Percentiles rank a stretch among this genome's conserved stretches.
These are phyloP conservation scores for Bombyx huttoni DNA, from an alignment of 2,888 invertebrate species.

Conservation along the genomic window DNA sequence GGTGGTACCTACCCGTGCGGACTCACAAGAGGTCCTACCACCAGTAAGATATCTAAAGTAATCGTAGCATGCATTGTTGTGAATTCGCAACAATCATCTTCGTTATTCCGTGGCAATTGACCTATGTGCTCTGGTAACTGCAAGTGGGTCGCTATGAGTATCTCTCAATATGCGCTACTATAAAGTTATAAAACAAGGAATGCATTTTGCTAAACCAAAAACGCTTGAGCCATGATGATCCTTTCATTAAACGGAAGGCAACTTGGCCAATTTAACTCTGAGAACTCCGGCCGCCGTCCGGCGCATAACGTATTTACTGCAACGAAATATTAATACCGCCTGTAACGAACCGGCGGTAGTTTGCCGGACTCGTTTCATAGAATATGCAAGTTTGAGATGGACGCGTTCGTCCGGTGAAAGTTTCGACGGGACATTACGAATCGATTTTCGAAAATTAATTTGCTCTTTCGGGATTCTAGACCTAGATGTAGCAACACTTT, in stretches of 20 bases:
- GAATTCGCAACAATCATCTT: too few relatives aligned
- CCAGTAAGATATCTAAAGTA: too few relatives aligned
- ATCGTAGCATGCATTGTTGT: too few relatives aligned
- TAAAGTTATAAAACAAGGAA: too few relatives aligned
- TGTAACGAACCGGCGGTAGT: constrained; percentile 58
- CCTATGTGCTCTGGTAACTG: too few relatives aligned
- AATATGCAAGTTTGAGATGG: constrained; percentile 21
- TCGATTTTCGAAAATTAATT: not conserved
- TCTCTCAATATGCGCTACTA: too few relatives aligned
- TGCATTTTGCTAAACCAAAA: too few relatives aligned
- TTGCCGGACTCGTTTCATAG: constrained; percentile 33
- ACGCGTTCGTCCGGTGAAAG: not conserved
- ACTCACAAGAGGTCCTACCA: too few relatives aligned
- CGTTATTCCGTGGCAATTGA: too few relatives aligned
- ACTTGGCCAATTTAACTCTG: constrained; percentile 58
- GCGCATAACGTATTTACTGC: constrained; percentile 64
- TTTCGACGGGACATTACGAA: not conserved
- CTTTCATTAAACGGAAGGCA: constrained; percentile 32
- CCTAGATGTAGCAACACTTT: too few relatives aligned
- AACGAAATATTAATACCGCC: constrained; percentile 64
- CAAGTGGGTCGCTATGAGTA: too few relatives aligned
- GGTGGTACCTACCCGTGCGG: too few relatives aligned
- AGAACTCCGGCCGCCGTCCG: constrained; percentile 54
- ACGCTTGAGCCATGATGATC: not conserved
- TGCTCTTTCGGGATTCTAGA: not conserved